A percentile compares a stretch with the other conserved stretches of the same genome.
Evolutionary conservation across 2,797 vertebrate species (phyloP).

Genomic region (Pyrocephalus nanus): DNA sequence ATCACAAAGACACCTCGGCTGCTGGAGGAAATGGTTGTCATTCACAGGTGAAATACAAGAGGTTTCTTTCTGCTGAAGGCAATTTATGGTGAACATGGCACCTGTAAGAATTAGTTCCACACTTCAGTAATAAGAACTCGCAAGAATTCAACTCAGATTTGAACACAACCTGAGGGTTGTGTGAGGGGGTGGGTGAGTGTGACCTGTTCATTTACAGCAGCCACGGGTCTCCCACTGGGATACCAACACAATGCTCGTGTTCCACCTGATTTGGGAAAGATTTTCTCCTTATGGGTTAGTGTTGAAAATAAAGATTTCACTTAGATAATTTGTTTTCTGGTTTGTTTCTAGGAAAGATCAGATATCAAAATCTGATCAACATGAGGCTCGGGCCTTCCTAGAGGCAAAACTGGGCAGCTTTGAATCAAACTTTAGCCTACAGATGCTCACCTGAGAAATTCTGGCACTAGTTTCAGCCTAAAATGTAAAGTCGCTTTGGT

Average conservation of each 20-base stretch:
- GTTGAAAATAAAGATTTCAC: background rate
- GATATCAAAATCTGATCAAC: background rate
- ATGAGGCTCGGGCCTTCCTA: background rate
- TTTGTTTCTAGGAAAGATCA: background rate
- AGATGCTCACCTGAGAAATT: background rate
- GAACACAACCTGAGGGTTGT: accelerated
- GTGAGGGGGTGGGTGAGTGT: background rate
- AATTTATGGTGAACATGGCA: background rate
- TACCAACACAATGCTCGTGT: accelerated
- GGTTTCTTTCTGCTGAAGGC: background rate
- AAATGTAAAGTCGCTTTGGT: background rate
- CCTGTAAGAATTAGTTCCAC: constrained; percentile 38
- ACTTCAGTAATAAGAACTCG: background rate
- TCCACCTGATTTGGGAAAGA: background rate
- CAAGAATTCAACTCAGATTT: background rate
- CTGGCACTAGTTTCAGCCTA: background rate
- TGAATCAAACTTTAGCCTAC: background rate
- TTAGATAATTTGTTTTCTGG: background rate
- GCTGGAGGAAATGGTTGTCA: background rate
- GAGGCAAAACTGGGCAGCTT: background rate
- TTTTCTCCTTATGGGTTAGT: background rate
- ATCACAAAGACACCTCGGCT: background rate
- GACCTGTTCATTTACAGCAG: background rate
- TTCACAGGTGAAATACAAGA: background rate
- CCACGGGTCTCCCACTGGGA: accelerated